A percentile compares a stretch with the other conserved stretches of the same genome.
Evolutionary conservation across 2,888 invertebrate species (phyloP).

Genomic region (Polydrusus pterygomalis): DNA sequence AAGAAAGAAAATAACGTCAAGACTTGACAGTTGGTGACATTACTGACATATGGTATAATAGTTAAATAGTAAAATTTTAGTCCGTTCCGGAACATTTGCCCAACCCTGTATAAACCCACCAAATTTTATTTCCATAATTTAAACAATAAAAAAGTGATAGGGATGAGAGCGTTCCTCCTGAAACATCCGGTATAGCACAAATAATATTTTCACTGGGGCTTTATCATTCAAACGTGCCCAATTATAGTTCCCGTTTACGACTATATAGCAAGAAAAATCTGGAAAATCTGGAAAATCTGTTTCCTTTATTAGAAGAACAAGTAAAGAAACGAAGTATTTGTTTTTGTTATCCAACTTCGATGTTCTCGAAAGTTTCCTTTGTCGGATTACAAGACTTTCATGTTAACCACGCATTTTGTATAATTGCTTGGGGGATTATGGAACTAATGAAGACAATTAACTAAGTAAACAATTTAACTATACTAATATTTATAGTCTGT

Average conservation of each 20-base stretch:
- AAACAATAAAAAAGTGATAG: too few species aligned
- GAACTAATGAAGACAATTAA: constrained; percentile 13
- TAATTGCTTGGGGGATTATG: constrained; percentile 15
- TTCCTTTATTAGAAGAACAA: constrained; percentile 9
- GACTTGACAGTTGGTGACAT: too few species aligned
- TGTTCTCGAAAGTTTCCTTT: constrained; percentile 10
- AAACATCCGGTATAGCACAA: too few species aligned
- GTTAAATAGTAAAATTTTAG: too few species aligned
- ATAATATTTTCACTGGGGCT: too few species aligned
- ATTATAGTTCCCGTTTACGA: neutral
- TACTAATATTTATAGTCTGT: neutral
- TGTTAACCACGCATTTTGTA: constrained; percentile 4
- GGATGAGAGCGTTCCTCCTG: too few species aligned
- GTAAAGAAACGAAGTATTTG: constrained; percentile 17
- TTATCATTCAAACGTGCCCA: too few species aligned
- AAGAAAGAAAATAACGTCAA: too few species aligned
- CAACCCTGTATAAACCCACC: too few species aligned
- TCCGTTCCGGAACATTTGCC: too few species aligned
- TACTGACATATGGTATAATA: too few species aligned
- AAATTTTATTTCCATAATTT: too few species aligned
- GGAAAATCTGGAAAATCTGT: neutral
- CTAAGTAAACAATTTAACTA: constrained; percentile 12
- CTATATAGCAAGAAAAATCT: neutral
- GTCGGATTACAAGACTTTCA: neutral
- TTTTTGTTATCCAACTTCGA: constrained; percentile 14